phyloP scores from a whole-genome alignment of 2,113 vertebrate species.

The Triplophysa siluroides region DNA sequence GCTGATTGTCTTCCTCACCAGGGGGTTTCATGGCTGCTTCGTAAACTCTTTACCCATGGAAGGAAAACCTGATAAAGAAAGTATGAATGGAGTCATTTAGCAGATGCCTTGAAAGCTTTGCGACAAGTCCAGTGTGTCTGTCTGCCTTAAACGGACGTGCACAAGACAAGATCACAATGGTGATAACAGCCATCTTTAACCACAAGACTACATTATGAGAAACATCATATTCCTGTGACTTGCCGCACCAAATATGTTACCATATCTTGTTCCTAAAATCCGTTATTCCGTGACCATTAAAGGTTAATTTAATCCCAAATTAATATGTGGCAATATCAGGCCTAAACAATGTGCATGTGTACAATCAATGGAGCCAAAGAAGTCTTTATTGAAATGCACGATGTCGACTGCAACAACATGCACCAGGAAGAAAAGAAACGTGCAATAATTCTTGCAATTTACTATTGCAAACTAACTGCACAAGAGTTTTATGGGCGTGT shows the following conservation, averaged over 20 bases:
- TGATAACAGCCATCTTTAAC: too few species aligned
- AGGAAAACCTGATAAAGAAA: conserved; percentile 58
- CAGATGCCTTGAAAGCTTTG: not conserved
- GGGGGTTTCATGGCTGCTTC: conserved; percentile 69
- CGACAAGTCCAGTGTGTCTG: too few species aligned
- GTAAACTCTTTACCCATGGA: conserved; percentile 63
- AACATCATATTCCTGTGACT: too few species aligned
- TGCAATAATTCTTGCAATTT: too few species aligned
- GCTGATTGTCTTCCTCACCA: conserved; percentile 55
- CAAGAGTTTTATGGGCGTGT: not conserved
- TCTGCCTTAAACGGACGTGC: too few species aligned
- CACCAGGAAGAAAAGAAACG: not conserved
- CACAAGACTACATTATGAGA: too few species aligned
- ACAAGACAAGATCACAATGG: too few species aligned
- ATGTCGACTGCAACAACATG: not conserved
- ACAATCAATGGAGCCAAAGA: too few species aligned
- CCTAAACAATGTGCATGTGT: not conserved
- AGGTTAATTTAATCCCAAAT: not conserved
- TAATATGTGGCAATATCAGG: not conserved
- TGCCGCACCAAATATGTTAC: too few species aligned
- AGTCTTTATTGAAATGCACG: too few species aligned
- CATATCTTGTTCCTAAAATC: not conserved
- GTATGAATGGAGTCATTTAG: not conserved
- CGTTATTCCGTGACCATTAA: too few species aligned
- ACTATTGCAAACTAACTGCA: not conserved